These are phyloP conservation scores for Heteronetta atricapilla DNA, from an alignment of 2,113 vertebrate genomes.

Conservation along the genomic window DNA sequence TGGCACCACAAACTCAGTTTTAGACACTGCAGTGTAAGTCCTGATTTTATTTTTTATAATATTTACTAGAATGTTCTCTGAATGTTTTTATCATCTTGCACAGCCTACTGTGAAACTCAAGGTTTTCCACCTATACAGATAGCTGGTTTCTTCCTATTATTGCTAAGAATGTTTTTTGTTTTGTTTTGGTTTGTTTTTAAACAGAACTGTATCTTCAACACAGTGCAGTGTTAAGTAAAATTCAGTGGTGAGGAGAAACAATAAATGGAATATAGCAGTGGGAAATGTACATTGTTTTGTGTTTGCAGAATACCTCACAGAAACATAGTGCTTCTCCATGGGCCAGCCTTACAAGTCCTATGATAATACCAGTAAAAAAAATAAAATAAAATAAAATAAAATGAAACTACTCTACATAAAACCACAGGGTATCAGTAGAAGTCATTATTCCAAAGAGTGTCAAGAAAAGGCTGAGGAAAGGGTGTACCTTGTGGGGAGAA, in stretches of 20 bases:
- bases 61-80: not conserved
- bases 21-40: conserved; percentile 19
- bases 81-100: conserved; percentile 25
- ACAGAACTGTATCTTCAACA: not conserved
- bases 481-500: not conserved
- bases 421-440: not conserved
- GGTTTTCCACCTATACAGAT: not conserved
- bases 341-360: not conserved
- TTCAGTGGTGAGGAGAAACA: not conserved
- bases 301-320: not conserved
- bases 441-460: not conserved
- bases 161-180: not conserved
- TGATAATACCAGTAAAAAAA: not conserved
- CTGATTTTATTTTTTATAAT: conserved; percentile 28
- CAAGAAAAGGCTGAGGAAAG: not conserved
- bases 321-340: not conserved
- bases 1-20: conserved; percentile 54
- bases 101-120: not conserved
- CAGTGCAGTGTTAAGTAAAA: not conserved
- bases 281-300: not conserved
- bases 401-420: not conserved
- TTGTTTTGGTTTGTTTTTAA: not conserved
- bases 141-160: not conserved
- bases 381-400: too few species aligned
- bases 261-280: not conserved